Base-by-base conservation (phyloP, 2,113 vertebrate genomes). In the Petromus typicus region DNA sequence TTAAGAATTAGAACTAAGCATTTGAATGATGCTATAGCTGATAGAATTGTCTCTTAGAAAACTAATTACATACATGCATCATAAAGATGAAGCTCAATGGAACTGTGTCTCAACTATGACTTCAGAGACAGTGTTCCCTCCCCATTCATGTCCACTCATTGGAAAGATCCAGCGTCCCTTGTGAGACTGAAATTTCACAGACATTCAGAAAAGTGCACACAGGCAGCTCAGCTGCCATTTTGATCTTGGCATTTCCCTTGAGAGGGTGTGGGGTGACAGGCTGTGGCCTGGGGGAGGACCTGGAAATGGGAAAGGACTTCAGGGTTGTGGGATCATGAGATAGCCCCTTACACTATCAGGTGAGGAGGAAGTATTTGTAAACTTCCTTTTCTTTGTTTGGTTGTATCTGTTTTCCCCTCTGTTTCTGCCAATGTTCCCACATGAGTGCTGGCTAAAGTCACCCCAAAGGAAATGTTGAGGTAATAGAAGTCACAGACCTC, bases 11-110 rank as follows among this genome's bases (percentile, higher is more conserved):
- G 90, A 87, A 40, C 2, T 13, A 34, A 76, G 79, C 67, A 61
- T 67, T 66, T 79, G 87, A 96, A 92, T 85, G 82, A 86, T 94
- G 73, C 69, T 78, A n/a, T 63, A 23, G 40, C 93, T 89, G n/a
- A 32, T 93, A 88, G 30, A 71, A 2, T 93, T 89, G 57, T 86
- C 59, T 93, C 78, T 82, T 73, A n/a, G 59, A 59, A 66, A 54
- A 43, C n/a, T 4, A 5, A 48, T 16, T 54, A 8, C 59, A 56
- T 34, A 23, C 40, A 57, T 12, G 40, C n/a, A 64, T 87, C 45
- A 1, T 18, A 45, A 7, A 1, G 11, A 8, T 30, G 11, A 73
- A 23, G 20, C 43, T 69, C 56, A 8, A 56, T 30, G n/a, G 59
- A 69, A 66, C 32, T 45, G 37, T 61, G 7, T 54, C 80, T 54